Conservation (phyloP, 1,140 invertebrate genomes). For the Nephila pilipes region DNA sequence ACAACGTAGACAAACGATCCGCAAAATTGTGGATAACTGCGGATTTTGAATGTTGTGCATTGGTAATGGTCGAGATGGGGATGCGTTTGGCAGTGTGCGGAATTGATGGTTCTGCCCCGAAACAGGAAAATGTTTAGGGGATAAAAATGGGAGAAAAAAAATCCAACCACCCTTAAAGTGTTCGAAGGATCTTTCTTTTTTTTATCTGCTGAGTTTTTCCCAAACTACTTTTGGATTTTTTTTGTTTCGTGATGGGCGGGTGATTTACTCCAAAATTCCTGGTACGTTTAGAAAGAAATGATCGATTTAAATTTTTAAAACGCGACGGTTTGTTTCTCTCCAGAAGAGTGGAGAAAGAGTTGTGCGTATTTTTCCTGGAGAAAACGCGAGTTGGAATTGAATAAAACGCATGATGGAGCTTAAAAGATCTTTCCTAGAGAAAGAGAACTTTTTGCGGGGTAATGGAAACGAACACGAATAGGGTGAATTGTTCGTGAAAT, state of each 20-base stretch:
- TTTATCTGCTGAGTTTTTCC: background rate
- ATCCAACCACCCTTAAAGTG: background rate
- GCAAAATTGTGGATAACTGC: conserved; percentile 69
- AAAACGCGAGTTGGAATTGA: conserved; percentile 25
- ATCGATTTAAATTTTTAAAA: conserved; percentile 68
- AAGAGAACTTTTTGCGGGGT: background rate
- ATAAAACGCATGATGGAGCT: conserved; percentile 35
- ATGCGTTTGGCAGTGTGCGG: conserved; percentile 36
- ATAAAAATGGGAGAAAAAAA: conserved; percentile 30
- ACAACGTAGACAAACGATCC: conserved; percentile 60
- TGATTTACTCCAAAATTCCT: conserved; percentile 34
- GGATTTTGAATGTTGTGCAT: conserved; percentile 70
- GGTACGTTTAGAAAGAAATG: background rate
- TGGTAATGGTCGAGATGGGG: conserved; percentile 40
- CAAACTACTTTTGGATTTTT: background rate
- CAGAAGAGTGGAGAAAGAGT: too few species aligned
- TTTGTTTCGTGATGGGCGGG: background rate
- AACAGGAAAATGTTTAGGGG: background rate
- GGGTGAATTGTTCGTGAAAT: background rate
- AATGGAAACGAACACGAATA: conserved; percentile 36
- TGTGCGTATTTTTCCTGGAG: too few species aligned
- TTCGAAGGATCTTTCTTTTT: background rate
- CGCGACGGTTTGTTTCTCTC: background rate
- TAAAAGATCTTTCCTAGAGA: background rate
- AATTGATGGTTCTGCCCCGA: conserved; percentile 54